Percentiles rank a stretch among this genome's conserved stretches.
phyloP scores from a whole-genome alignment of 2,797 vertebrate genomes.

The Microhierax caerulescens region DNA sequence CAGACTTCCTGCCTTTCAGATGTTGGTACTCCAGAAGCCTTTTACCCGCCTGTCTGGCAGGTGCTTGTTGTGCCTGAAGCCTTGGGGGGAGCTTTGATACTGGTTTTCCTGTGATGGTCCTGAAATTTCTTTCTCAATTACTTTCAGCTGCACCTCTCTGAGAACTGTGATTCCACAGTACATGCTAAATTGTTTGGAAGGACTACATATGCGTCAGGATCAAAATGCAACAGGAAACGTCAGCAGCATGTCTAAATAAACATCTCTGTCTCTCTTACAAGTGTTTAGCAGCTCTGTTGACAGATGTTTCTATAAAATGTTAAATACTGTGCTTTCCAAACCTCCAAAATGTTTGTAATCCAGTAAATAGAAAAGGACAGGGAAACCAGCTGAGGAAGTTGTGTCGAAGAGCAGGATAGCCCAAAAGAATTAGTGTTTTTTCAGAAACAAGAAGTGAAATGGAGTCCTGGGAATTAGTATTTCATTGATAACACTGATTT shows the following conservation, averaged over 20 bases:
- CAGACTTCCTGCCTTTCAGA: background rate
- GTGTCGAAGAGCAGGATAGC: background rate
- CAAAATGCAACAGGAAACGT: conserved; percentile 52
- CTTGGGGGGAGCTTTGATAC: background rate
- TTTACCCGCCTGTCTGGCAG: background rate
- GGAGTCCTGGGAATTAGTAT: background rate
- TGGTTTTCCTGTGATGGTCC: background rate
- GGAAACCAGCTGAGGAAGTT: background rate
- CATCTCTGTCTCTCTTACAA: conserved; percentile 34
- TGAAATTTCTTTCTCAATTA: conserved; percentile 38
- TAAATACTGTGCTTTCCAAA: conserved; percentile 47
- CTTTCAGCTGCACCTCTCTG: conserved; percentile 6
- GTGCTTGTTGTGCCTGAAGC: background rate
- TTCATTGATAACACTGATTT: background rate
- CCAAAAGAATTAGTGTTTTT: background rate
- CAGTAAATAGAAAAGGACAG: background rate
- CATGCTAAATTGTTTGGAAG: conserved; percentile 66
- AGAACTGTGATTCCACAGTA: conserved; percentile 9
- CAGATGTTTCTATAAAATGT: conserved; percentile 62
- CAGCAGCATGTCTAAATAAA: conserved; percentile 63
- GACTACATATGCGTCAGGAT: conserved; percentile 58
- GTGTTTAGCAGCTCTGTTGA: conserved; percentile 38
- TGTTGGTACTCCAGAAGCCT: background rate
- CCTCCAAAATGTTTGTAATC: conserved; percentile 35
- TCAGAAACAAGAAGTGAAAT: background rate